Base-by-base conservation (phyloP, 2,797 vertebrate species). In the Thunnus albacares region DNA sequence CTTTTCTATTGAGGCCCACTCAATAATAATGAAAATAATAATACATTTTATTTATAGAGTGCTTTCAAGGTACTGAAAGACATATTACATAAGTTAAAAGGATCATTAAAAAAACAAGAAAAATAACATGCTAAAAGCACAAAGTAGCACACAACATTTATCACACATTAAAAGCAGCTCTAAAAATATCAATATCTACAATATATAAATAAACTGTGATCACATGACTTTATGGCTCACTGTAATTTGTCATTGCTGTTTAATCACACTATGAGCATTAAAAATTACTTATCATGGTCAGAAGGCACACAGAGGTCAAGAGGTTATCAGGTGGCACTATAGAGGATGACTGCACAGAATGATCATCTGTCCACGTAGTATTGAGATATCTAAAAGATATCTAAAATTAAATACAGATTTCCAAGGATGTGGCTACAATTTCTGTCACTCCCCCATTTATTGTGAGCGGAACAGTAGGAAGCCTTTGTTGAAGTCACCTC, bases 321-420 rank as follows among this genome's bases (percentile, higher is more conserved):
- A 75, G 17, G 38, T 56, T 38, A 65, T 57, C 8, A 13, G 30
- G 58, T 58, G 59, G 55, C 59, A 28, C 11, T 1, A 11, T 20
- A 8, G 41, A 65, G 18, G 12, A 24, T 18, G 47, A 0, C 2
- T 33, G 17, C 53, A 12, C 59, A 14, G 53, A 61, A 66, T 69
- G 3, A 58, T 57, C 14, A 72, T 38, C 14, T 67, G 22, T 71
- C 24, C 28, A 71, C 17, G 41, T 14, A 30, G 28, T 0, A 45
- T 1, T 60, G 1, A 64, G 11, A 81, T 41, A 56, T 62, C 41
- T 74, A 24, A 63, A 63, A 64, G 11, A 81, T 41, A 56, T 62
- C 41, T 74, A 24, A 63, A 63, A 20, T 51, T 20, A 5, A 51
- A 20, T 51, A 51, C 47, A 20, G 11, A 12, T 43, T 43, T 43